Conservation (phyloP, 2,888 invertebrate genomes). For the Oscheius sp. region DNA sequence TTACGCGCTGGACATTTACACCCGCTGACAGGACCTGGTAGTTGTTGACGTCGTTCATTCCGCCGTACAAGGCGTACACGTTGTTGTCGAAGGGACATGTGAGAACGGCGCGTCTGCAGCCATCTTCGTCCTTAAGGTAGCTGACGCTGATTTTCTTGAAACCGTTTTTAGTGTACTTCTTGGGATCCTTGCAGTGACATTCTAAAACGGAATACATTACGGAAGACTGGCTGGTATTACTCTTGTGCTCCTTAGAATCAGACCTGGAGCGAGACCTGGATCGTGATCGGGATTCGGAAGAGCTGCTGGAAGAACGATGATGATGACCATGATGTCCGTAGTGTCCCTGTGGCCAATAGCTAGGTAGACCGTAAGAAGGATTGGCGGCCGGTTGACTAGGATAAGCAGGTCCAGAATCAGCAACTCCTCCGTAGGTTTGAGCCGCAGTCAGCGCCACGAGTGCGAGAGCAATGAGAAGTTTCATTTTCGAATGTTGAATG, state of each 20-base stretch:
- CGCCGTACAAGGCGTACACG: too few species aligned
- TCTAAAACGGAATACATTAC: not conserved
- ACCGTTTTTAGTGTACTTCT: not conserved
- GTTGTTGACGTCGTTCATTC: too few species aligned
- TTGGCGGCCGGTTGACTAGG: too few species aligned
- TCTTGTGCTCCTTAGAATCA: not conserved
- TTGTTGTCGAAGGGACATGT: constrained; percentile 14
- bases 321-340: not conserved
- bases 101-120: not conserved
- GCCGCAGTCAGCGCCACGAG: too few species aligned
- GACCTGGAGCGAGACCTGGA: not conserved
- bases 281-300: not conserved
- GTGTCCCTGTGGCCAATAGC: too few species aligned
- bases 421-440: too few species aligned
- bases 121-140: not conserved
- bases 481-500: too few species aligned
- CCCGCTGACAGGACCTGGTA: not conserved
- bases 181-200: not conserved
- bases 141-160: not conserved
- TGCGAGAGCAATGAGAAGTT: too few species aligned
- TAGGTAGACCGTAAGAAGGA: too few species aligned
- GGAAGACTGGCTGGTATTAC: not conserved
- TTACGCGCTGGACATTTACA: not conserved
- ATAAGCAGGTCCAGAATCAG: too few species aligned
- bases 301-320: not conserved